Base-by-base conservation (phyloP, 2,797 vertebrate genomes). In the Acanthopagrus latus region DNA sequence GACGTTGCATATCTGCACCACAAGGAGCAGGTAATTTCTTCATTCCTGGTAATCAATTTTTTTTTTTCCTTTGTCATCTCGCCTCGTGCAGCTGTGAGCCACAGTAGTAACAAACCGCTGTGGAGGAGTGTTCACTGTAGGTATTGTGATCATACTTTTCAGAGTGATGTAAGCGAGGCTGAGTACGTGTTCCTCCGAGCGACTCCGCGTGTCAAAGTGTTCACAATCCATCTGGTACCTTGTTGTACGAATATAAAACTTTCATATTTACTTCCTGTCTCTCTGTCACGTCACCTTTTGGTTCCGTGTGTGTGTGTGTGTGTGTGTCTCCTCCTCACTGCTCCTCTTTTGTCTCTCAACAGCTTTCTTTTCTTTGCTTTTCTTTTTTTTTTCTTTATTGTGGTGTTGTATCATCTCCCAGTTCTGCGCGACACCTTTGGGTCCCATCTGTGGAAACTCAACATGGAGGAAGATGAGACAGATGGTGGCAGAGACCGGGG, bases 381-480 rank as follows among this genome's bases (percentile, higher is more conserved):
- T 17, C 0, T 54, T 7, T 64, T 3, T 27, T 27, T 27, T 27
- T 27, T 65, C 41, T 25, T 8, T 10, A 17, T 38, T 8, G 23
- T 51, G 2, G 1, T 27, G 55, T 72, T 62, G 59, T 81, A 12
- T 80, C 66, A 54, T 72, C 71, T 80, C 50, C 48, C 51, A 41
- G 64, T 46, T 63, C 70, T 59, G 70, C 6, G 13, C 65, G 67
- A 70, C 59, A 76, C 58, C 68, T 74, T 57, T 65, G 59, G 67
- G 72, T 69, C 78, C 65, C 57, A 76, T 80, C 68, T 82, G 66
- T 48, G 46, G 44, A 59, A 76, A 56, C 48, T 59, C 57, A 41
- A 56, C 64, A 52, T 71, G 48, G 64, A 71, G 33, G 52, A 65
- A 59, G 64, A 84, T 33, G 41, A 76, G 78, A 76, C 80, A 85